phyloP scores from a whole-genome alignment of 2,888 invertebrate genomes.

The Chymomyza procnemis region DNA sequence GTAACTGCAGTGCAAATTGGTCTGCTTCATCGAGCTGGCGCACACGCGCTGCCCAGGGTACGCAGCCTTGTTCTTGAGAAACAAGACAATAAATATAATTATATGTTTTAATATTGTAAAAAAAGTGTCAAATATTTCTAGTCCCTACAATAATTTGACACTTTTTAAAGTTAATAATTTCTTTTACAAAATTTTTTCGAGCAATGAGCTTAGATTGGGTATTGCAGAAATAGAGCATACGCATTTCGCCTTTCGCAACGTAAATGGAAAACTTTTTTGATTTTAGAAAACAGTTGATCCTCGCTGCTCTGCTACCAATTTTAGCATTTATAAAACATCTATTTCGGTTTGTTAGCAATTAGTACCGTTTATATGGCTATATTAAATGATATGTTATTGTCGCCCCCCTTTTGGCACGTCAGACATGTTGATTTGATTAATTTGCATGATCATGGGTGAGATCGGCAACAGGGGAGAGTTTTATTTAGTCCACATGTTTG shows the following conservation, averaged over 20 bases:
- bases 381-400: conserved; percentile 64
- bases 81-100: too few species aligned
- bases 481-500: conserved; percentile 8
- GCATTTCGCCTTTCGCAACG: background rate
- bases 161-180: too few species aligned
- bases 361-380: conserved; percentile 57
- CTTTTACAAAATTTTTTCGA: too few species aligned
- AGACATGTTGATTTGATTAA: conserved; percentile 42
- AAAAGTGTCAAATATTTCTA: too few species aligned
- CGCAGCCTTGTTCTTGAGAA: too few species aligned
- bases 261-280: background rate
- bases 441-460: conserved; percentile 58
- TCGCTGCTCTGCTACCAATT: background rate
- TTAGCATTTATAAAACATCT: conserved; percentile 1
- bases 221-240: background rate
- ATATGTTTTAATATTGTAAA: too few species aligned
- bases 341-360: conserved; percentile 46
- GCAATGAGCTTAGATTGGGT: too few species aligned
- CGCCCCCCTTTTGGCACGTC: conserved; percentile 45
- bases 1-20: too few species aligned
- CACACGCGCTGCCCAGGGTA: too few species aligned
- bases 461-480: background rate
- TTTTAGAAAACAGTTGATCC: background rate
- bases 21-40: too few species aligned
- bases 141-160: too few species aligned